Evolutionary conservation across 2,888 invertebrate species (phyloP).

Genomic region (Ceriagrion tenellum): DNA sequence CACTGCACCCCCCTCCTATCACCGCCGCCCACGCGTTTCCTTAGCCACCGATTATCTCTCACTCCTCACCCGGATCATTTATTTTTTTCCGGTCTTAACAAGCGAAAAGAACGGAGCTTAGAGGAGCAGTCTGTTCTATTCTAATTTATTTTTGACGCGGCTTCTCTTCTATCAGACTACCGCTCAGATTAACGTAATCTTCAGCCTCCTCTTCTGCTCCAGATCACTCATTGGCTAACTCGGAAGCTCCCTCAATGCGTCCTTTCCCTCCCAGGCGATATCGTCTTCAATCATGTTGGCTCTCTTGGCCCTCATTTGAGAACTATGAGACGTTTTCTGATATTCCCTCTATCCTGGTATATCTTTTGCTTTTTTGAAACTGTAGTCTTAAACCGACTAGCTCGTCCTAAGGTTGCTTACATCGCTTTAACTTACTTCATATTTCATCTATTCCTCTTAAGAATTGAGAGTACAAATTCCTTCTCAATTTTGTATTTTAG

Average conservation of each 20-base stretch:
- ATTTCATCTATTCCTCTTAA: no score
- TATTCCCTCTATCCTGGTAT: not conserved
- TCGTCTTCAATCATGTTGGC: no score
- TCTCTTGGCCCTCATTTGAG: not conserved
- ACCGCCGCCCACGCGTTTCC: not conserved
- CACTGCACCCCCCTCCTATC: not conserved
- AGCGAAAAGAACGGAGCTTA: not conserved
- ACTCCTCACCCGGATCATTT: not conserved
- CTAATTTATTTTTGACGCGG: not conserved
- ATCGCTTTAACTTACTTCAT: not conserved
- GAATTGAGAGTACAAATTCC: not conserved
- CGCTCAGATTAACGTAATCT: not conserved
- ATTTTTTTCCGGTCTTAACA: conserved; percentile 35
- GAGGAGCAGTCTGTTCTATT: conserved; percentile 36
- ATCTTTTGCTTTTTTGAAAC: not conserved
- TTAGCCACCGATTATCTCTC: no score
- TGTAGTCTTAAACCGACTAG: not conserved
- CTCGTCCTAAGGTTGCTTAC: not conserved
- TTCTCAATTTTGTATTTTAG: not conserved
- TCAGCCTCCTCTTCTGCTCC: not conserved
- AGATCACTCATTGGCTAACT: conserved; percentile 17
- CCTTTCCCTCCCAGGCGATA: not conserved
- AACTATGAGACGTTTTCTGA: not conserved
- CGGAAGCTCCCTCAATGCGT: not conserved
- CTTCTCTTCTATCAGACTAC: not conserved